These are phyloP conservation scores for Enteromius trimaculatus DNA, from an alignment of 2,797 vertebrate genomes.

Conservation along the genomic window DNA sequence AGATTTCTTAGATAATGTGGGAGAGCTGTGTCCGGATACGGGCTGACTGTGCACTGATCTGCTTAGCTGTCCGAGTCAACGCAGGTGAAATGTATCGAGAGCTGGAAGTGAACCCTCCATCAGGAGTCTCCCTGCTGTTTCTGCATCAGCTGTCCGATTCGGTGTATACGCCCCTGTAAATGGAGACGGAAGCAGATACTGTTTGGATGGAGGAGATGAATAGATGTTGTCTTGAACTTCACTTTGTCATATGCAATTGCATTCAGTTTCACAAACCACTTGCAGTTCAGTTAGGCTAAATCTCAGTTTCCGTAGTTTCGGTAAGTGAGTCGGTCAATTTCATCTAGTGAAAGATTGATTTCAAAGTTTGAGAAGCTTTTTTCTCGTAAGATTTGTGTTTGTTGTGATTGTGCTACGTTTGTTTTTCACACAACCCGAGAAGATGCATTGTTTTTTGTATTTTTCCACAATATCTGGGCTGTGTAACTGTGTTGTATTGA, in stretches of 20 bases:
- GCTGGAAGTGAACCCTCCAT: slow-evolving; percentile 15
- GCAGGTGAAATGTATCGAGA: slow-evolving; percentile 30
- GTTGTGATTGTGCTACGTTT: no score
- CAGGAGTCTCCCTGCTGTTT: slow-evolving; percentile 19
- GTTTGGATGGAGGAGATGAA: not conserved
- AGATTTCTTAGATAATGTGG: slow-evolving; percentile 66
- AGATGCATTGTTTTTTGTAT: not conserved
- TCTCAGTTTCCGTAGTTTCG: not conserved
- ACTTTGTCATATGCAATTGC: not conserved
- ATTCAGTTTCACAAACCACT: not conserved
- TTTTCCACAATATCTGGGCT: not conserved
- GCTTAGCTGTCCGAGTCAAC: slow-evolving; percentile 26
- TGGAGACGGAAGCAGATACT: not conserved
- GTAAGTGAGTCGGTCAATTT: not conserved
- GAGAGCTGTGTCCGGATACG: slow-evolving; percentile 27
- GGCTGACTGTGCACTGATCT: slow-evolving; percentile 30
- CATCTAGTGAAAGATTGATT: not conserved
- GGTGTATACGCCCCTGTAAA: not conserved
- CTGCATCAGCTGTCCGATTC: slow-evolving; percentile 17
- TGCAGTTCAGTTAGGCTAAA: not conserved
- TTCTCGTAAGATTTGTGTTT: not conserved
- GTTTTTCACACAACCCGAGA: not conserved
- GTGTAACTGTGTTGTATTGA: not conserved
- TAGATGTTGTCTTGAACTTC: slow-evolving; percentile 2
- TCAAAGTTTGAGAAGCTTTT: no score